phyloP scores from a whole-genome alignment of 2,113 vertebrate species.

The Ailuropoda melanoleuca region DNA sequence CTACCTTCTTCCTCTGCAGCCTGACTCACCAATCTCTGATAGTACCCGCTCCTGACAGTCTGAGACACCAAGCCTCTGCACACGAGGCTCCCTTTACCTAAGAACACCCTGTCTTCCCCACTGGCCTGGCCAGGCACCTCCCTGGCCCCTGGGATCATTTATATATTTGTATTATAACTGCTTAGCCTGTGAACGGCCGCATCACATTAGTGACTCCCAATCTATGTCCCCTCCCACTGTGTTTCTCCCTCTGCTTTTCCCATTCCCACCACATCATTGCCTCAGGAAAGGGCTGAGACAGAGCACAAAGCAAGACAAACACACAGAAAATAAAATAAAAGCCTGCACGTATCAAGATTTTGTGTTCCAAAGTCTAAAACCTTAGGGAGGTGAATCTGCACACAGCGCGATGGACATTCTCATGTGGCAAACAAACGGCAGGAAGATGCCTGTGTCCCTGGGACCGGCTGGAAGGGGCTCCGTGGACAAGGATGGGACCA shows the following conservation, averaged over 20 bases:
- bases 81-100: rapidly evolving
- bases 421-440: not conserved
- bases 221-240: too few species aligned
- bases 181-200: not conserved
- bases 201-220: not conserved
- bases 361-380: not conserved
- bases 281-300: not conserved
- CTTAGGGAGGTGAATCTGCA: not conserved
- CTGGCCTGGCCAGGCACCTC: not conserved
- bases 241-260: not conserved
- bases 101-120: not conserved
- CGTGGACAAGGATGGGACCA: rapidly evolving
- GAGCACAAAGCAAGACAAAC: not conserved
- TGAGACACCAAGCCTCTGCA: not conserved
- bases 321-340: not conserved
- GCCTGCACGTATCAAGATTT: not conserved
- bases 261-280: not conserved
- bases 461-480: not conserved
- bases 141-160: not conserved
- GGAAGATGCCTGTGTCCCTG: not conserved
- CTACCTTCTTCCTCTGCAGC: not conserved
- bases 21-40: rapidly evolving
- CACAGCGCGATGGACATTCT: not conserved
- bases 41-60: rapidly evolving
- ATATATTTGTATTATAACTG: too few species aligned